A percentile compares a stretch with the other conserved stretches of the same genome.
Evolutionary conservation across 1,140 invertebrate genomes (phyloP).

Genomic region (Bilobella aurantiaca): DNA sequence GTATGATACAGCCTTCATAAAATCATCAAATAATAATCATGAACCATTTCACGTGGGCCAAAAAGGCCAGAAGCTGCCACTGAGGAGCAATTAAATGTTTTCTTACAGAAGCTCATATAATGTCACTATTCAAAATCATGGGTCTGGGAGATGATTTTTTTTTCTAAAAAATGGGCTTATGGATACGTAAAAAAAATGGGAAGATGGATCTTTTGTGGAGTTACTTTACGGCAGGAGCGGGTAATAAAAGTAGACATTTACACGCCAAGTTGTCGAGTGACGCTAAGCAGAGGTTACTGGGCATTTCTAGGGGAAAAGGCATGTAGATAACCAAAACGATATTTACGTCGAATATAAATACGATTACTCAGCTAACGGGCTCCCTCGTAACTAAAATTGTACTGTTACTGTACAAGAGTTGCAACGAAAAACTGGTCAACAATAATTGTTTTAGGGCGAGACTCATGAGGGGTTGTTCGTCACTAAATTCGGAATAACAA

Average conservation of each 20-base stretch:
- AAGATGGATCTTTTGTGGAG: constrained; percentile 5
- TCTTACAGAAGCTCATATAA: neutral
- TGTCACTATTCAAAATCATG: constrained; percentile 4
- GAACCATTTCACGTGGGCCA: too few relatives aligned
- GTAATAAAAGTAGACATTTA: constrained; percentile 23
- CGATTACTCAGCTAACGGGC: too few relatives aligned
- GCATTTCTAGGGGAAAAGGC: neutral
- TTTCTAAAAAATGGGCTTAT: too few relatives aligned
- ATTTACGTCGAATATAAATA: too few relatives aligned
- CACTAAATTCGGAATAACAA: too few relatives aligned
- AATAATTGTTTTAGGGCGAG: too few relatives aligned
- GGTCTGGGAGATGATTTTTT: neutral
- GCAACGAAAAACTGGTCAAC: too few relatives aligned
- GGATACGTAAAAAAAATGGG: neutral
- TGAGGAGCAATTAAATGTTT: too few relatives aligned
- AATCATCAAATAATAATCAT: neutral
- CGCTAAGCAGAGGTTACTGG: constrained; percentile 13
- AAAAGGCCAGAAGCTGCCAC: too few relatives aligned
- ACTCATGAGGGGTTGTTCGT: too few relatives aligned
- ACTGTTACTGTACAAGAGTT: too few relatives aligned
- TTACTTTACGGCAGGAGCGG: constrained; percentile 13
- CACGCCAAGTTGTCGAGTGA: constrained; percentile 16
- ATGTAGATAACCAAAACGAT: neutral
- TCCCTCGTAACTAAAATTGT: too few relatives aligned
- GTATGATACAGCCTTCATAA: neutral